phyloP scores from a whole-genome alignment of 2,797 vertebrate genomes.

The Xenentodon cancila region DNA sequence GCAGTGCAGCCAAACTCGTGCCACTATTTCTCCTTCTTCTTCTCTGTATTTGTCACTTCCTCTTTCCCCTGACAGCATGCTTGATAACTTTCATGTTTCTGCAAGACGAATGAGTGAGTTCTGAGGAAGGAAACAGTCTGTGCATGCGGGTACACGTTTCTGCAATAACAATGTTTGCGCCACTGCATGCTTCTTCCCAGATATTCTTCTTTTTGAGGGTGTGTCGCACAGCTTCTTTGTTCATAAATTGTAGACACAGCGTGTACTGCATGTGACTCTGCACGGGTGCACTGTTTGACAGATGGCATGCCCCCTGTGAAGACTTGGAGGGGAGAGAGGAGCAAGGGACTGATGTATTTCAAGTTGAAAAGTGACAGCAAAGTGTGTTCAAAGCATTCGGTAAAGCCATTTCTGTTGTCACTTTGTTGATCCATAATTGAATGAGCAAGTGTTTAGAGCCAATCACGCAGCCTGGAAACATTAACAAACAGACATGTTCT shows the following conservation, averaged over 20 bases:
- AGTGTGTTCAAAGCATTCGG: conserved; percentile 55
- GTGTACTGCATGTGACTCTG: conserved; percentile 24
- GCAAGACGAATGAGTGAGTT: conserved; percentile 67
- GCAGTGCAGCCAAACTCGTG: conserved; percentile 30
- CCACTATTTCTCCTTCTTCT: conserved; percentile 27
- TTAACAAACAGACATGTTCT: conserved; percentile 53
- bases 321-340: conserved; percentile 50
- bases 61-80: conserved; percentile 38
- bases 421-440: conserved; percentile 68
- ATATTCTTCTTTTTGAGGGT: conserved; percentile 13
- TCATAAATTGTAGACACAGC: conserved; percentile 26
- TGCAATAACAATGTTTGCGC: conserved; percentile 16
- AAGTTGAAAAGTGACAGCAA: conserved; percentile 63
- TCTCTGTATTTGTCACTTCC: not conserved
- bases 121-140: conserved; percentile 18
- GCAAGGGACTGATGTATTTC: conserved; percentile 61
- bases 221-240: conserved; percentile 14
- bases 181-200: conserved; percentile 7
- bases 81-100: conserved; percentile 61
- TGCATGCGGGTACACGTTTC: conserved; percentile 3
- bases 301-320: conserved; percentile 63
- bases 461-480: conserved; percentile 60
- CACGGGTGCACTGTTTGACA: conserved; percentile 47
- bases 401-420: conserved; percentile 57
- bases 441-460: conserved; percentile 70